Evolutionary conservation across 2,113 vertebrate genomes (phyloP).

Genomic region (Myotis lucifugus): DNA sequence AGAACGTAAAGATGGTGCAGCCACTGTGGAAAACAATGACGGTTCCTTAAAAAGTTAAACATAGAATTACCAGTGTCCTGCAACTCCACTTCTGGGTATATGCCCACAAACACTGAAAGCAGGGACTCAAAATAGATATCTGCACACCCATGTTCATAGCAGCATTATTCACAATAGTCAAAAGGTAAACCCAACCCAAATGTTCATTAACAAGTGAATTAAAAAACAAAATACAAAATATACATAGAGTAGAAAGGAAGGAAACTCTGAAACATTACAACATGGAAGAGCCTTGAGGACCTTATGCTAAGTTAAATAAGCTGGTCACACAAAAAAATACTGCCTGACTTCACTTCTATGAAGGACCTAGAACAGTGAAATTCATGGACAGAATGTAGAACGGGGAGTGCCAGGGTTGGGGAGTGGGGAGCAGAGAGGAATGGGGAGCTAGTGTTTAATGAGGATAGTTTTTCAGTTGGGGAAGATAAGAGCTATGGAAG

Average conservation of each 20-base stretch:
- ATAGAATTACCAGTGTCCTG: background rate
- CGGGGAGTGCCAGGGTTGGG: too few relatives aligned
- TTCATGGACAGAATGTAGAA: background rate
- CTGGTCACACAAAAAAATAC: background rate
- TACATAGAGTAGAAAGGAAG: background rate
- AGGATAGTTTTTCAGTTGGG: background rate
- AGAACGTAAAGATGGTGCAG: background rate
- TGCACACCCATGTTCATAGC: too few relatives aligned
- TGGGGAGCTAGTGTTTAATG: background rate
- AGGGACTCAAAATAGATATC: too few relatives aligned
- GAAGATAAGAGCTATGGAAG: background rate
- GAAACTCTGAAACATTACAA: background rate
- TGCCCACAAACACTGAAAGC: too few relatives aligned
- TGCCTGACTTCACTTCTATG: background rate
- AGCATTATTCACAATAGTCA: too few relatives aligned
- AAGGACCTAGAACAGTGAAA: background rate
- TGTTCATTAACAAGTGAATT: too few relatives aligned
- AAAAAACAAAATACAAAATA: background rate
- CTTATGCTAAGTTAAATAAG: background rate
- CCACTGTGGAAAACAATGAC: background rate
- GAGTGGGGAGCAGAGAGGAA: too few relatives aligned
- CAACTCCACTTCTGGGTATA: too few relatives aligned
- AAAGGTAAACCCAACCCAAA: too few relatives aligned
- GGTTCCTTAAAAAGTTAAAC: constrained; percentile 9
- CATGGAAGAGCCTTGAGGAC: background rate